phyloP scores from a whole-genome alignment of 2,797 vertebrate genomes.

The Coilia nasus region DNA sequence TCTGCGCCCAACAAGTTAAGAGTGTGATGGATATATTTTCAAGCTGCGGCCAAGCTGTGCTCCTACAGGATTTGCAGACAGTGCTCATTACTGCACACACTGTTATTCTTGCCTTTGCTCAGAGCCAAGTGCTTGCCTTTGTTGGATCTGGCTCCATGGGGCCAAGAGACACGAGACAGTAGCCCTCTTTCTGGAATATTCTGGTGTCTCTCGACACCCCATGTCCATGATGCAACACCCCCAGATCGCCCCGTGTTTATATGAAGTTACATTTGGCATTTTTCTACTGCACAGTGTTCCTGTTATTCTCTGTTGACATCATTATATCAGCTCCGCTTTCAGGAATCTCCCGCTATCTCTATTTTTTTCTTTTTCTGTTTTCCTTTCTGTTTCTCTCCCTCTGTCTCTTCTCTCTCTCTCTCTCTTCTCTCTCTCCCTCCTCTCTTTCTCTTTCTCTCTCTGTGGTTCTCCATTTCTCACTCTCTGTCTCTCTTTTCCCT shows the following conservation, averaged over 20 bases:
- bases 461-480: too few species aligned
- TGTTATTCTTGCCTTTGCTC: neutral
- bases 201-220: neutral
- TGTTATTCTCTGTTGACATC: slow-evolving; percentile 26
- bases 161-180: neutral
- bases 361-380: too few species aligned
- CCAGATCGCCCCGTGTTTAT: neutral
- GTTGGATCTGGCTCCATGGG: neutral
- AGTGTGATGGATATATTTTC: neutral
- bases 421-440: neutral
- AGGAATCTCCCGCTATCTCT: neutral
- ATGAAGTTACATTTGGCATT: neutral
- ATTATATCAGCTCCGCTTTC: neutral
- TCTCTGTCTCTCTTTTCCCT: too few species aligned
- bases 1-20: neutral
- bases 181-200: neutral
- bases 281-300: neutral
- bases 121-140: neutral
- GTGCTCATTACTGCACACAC: slow-evolving; percentile 9
- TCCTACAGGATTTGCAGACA: neutral
- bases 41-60: neutral
- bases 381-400: too few species aligned
- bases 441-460: neutral
- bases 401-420: neutral
- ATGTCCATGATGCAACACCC: neutral